Conservation (phyloP, 2,113 vertebrate species). For the Prochilodus magdalenae region DNA sequence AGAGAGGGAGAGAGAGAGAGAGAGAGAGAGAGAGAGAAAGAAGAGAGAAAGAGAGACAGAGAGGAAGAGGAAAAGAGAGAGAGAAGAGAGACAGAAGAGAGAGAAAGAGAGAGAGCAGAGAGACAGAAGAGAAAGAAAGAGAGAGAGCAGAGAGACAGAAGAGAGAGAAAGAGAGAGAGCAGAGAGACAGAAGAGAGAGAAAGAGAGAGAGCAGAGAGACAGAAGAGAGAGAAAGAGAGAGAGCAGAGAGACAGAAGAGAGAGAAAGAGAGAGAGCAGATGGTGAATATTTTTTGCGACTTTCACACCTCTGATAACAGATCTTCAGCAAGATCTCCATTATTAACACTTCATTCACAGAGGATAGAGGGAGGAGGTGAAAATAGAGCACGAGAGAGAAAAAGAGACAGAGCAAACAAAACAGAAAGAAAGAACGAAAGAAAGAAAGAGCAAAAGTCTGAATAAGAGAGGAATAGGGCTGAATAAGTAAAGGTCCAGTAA, state of each 20-base stretch:
- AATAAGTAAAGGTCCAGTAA: background rate
- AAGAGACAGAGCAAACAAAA: too few species aligned
- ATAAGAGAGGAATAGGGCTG: too few species aligned
- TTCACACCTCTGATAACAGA: conserved; percentile 23
- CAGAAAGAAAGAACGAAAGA: background rate
- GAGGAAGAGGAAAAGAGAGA: too few species aligned
- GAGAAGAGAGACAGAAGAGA: conserved; percentile 31
- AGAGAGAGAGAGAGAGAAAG: too few species aligned
- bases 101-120: background rate
- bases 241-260: too few species aligned
- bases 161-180: background rate
- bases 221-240: too few species aligned
- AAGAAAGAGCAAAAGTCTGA: too few species aligned
- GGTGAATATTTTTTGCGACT: conserved; percentile 24
- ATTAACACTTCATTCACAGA: conserved; percentile 16
- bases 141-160: background rate
- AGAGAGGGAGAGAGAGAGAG: too few species aligned
- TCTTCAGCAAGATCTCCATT: background rate
- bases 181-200: too few species aligned
- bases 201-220: too few species aligned
- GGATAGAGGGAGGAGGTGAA: background rate
- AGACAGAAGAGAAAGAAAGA: background rate
- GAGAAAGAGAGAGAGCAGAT: background rate
- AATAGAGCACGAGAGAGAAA: background rate
- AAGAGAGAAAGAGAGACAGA: too few species aligned